Conservation (phyloP, 2,888 invertebrate species). For the Notodonta ziczac region DNA sequence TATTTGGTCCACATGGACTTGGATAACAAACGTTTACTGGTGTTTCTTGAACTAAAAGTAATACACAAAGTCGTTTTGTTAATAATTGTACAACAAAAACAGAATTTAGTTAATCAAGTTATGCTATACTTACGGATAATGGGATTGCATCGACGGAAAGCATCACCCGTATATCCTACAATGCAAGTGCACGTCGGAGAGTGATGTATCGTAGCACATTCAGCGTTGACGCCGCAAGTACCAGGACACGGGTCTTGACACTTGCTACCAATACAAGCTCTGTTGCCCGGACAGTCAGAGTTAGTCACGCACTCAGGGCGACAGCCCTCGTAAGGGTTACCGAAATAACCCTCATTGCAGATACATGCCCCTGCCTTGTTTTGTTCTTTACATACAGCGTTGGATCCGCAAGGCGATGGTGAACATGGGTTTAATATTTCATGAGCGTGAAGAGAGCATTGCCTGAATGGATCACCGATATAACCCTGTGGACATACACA, state of each 20-base stretch:
- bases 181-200: conserved; percentile 88
- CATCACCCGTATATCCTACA: conserved; percentile 86
- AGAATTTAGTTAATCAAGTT: no score
- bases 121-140: conserved; percentile 61
- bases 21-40: conserved; percentile 82
- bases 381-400: conserved; percentile 88
- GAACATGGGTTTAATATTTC: conserved; percentile 86
- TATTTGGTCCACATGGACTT: conserved; percentile 86
- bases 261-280: conserved; percentile 89
- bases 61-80: background rate
- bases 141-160: conserved; percentile 80
- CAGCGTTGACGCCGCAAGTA: conserved; percentile 89
- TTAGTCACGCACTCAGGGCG: conserved; percentile 90
- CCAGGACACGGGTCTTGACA: conserved; percentile 91
- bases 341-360: conserved; percentile 88
- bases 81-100: background rate
- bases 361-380: conserved; percentile 89
- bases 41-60: conserved; percentile 65
- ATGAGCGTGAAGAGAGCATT: conserved; percentile 78
- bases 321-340: conserved; percentile 91
- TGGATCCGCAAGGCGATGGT: conserved; percentile 89
- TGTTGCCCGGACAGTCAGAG: conserved; percentile 89
- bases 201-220: conserved; percentile 89
- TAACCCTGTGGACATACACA: conserved; percentile 89
- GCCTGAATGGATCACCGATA: conserved; percentile 87